Evolutionary conservation across 1,140 invertebrate species (phyloP), one percentile per base, ranked within the genome.

Genomic region (Dreissena rostriformis): DNA sequence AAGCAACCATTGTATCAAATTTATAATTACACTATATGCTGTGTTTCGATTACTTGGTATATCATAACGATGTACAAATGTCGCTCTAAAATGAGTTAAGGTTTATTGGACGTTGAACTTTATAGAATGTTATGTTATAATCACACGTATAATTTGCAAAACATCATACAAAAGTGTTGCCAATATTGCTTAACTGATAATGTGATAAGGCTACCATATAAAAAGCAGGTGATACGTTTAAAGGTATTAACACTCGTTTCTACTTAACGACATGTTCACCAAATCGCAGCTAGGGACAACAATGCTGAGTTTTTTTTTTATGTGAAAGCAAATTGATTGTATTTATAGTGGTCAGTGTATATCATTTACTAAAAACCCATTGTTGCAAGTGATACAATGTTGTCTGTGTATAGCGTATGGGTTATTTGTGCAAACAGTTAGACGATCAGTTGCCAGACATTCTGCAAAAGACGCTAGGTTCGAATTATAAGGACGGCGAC

Each of bases 401-500:
- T 12, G 68, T 6, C 12, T 29, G 17, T 65, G 10, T 11, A 15
- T 0, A 10, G 24, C n/a, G 8, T 0, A 39, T 63, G 26, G 14
- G 26, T 22, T 17, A 52, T 29, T 26, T 52, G 39, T 26, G 57
- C 61, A 75, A 53, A 19, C n/a, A 87, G 86, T 75, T 87, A 22
- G 80, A 84, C 5, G 55, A 84, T 5, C 51, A 70, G 10, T 73
- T 88, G 53, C 65, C 77, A 26, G 19, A 39, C 22, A 80, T 79
- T 0, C 73, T 88, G 12, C 52, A 52, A 24, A 65, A 84, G 8
- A 80, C 85, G 10, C 49, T 88, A 2, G 24, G 53, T 39, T 39
- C 39, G n/a, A 65, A 83, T 19, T 88, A 88, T 73, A 71, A 73
- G 1, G 28, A 66, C 67, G 78, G 74, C 28, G 82, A 84, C 14